A percentile compares a stretch with the other conserved stretches of the same genome.
These are phyloP conservation scores for Steatornis caripensis DNA, from an alignment of 2,113 vertebrate genomes.

Conservation along the genomic window DNA sequence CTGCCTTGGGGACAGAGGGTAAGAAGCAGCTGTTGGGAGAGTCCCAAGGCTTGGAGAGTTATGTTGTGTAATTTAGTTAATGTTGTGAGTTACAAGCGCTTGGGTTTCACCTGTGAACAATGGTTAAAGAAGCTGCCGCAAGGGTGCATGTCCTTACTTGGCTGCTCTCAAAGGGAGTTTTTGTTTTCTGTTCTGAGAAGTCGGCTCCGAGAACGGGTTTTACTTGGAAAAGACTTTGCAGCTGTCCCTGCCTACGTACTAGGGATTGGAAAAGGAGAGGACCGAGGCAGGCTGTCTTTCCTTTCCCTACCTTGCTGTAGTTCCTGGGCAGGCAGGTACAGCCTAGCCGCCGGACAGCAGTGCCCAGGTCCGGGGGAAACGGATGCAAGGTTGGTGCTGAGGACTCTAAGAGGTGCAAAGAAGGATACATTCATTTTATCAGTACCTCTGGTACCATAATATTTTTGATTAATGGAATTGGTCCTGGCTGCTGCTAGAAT, in stretches of 20 bases:
- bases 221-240: not conserved
- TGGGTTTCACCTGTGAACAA: too few species aligned
- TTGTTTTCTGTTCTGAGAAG: not conserved
- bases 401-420: too few species aligned
- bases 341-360: not conserved
- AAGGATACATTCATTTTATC: not conserved
- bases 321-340: not conserved
- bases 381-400: not conserved
- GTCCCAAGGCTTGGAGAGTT: too few species aligned
- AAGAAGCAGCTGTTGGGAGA: too few species aligned
- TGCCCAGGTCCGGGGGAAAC: not conserved
- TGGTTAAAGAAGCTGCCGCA: too few species aligned
- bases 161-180: not conserved
- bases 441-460: not conserved
- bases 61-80: too few species aligned
- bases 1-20: too few species aligned
- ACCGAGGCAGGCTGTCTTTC: not conserved
- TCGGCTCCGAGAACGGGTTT: not conserved
- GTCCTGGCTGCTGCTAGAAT: not conserved
- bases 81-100: too few species aligned
- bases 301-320: not conserved
- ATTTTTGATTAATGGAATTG: not conserved
- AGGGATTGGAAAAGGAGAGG: not conserved
- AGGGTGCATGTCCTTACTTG: too few species aligned
- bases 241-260: fast-evolving